Base-by-base conservation (phyloP, 2,113 vertebrate species). In the Rhabdomys dilectus region DNA sequence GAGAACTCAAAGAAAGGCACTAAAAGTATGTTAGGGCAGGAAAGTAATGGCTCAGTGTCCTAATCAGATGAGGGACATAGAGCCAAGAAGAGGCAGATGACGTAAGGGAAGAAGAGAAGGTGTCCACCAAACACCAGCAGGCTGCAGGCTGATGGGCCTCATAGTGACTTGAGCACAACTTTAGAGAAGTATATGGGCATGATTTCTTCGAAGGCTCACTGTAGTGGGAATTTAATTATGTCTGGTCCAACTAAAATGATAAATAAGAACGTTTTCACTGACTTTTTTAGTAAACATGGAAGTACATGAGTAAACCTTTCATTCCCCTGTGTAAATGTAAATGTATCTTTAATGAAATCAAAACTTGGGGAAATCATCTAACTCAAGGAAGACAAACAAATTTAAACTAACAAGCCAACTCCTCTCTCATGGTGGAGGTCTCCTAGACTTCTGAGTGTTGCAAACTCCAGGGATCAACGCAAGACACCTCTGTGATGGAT, bases 181-280 rank as follows among this genome's bases (percentile, higher is more conserved):
- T 70, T 31, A 42, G 75, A 48, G 78, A 76, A 70, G 17, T n/a
- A n/a, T 1, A 11, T 48, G 39, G 36, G 22, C 75, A 22, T 3
- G 11, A 60, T 93, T 82, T 92, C 51, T 58, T 64, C 75, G 64
- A 31, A 56, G 22, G 10, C 9, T 60, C 90, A 76, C 68, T 12
- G 26, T 70, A 16, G 48, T 81, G 36, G 82, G 91, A 76, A 95
- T 91, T 90, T 76, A 73, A 91, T 91, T 76, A 58, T 97, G 58
- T 58, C 64, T 86, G 60, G 58, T 76, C 53, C 88, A 66, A 42
- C 94, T 88, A 93, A 89, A 91, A 31, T 42, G 68, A 39, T 31
- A 86, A 94, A 42, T 42, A 72, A 88, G 36, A 60, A 53, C 5
- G 39, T 72, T 87, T 84, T 91, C 81, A 91, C 87, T 22, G 66